phyloP scores from a whole-genome alignment of 2,797 vertebrate genomes.

The Discoglossus pictus region DNA sequence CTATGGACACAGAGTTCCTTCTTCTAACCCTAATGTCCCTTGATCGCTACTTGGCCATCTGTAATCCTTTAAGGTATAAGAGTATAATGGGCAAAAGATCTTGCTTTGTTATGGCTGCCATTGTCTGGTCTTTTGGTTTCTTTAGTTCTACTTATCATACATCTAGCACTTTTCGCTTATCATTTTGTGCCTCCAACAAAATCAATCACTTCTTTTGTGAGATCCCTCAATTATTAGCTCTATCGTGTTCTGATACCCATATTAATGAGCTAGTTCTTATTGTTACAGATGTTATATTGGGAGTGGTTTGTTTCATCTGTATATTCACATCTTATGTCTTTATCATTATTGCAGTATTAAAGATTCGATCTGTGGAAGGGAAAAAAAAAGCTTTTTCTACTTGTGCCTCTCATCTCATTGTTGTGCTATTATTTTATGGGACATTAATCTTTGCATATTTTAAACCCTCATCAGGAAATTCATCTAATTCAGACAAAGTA shows the following conservation, averaged over 20 bases:
- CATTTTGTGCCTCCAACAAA: slow-evolving; percentile 32
- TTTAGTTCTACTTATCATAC: slow-evolving; percentile 36
- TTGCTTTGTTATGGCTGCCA: slow-evolving; percentile 24
- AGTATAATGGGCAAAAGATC: slow-evolving; percentile 32
- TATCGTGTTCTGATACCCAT: slow-evolving; percentile 29
- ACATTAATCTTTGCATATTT: slow-evolving; percentile 42
- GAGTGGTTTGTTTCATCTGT: slow-evolving; percentile 34
- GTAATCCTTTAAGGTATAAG: slow-evolving; percentile 27
- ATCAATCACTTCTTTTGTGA: slow-evolving; percentile 41
- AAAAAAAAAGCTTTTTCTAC: slow-evolving; percentile 41
- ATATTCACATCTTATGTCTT: slow-evolving; percentile 30
- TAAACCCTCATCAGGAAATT: slow-evolving; percentile 26
- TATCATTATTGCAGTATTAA: slow-evolving; percentile 26
- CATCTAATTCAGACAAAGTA: slow-evolving; percentile 28
- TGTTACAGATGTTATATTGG: slow-evolving; percentile 34
- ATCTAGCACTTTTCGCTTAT: slow-evolving; percentile 31
- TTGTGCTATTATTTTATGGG: slow-evolving; percentile 38
- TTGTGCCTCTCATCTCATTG: slow-evolving; percentile 29
- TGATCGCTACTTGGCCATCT: slow-evolving; percentile 35
- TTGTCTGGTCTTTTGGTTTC: slow-evolving; percentile 34
- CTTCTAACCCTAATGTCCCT: slow-evolving; percentile 33
- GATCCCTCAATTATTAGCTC: slow-evolving; percentile 29
- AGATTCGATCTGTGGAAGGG: slow-evolving; percentile 16
- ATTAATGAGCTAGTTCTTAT: slow-evolving; percentile 35
- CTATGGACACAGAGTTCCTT: slow-evolving; percentile 36